phyloP scores from a whole-genome alignment of 1,140 invertebrate species.

The Dendrolimus punctatus region DNA sequence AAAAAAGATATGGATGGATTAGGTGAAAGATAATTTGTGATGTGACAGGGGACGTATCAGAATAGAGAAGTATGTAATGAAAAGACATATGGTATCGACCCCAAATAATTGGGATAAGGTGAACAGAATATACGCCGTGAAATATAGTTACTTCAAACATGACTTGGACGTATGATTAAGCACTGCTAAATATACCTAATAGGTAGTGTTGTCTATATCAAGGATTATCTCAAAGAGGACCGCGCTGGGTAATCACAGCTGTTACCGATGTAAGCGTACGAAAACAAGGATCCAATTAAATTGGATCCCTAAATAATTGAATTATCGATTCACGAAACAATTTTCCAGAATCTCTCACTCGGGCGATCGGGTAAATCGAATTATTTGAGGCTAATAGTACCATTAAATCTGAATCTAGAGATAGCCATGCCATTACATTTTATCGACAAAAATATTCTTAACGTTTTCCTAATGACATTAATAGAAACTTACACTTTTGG shows the following conservation, averaged over 20 bases:
- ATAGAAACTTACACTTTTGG: no score
- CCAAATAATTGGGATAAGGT: no score
- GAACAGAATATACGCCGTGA: no score
- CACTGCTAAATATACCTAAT: no score
- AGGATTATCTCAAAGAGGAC: constrained; percentile 13
- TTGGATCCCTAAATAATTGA: constrained; percentile 31
- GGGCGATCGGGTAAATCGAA: constrained; percentile 22
- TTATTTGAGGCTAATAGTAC: constrained; percentile 28
- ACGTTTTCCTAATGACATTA: no score
- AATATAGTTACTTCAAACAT: no score
- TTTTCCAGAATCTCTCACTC: constrained; percentile 32
- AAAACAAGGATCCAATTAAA: constrained; percentile 20
- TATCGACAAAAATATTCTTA: neutral
- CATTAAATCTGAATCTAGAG: constrained; percentile 17
- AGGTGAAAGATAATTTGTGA: no score
- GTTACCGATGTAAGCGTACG: constrained; percentile 12
- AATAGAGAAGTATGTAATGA: no score
- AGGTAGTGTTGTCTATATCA: constrained; percentile 2
- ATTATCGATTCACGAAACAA: constrained; percentile 32
- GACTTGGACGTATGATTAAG: no score
- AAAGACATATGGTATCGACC: no score
- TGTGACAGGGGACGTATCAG: no score
- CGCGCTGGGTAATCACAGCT: constrained; percentile 13
- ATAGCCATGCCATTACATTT: constrained; percentile 4
- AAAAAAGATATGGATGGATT: no score